These are phyloP conservation scores for Amphipyra tragopoginis DNA, from an alignment of 2,888 invertebrate species.

Conservation along the genomic window DNA sequence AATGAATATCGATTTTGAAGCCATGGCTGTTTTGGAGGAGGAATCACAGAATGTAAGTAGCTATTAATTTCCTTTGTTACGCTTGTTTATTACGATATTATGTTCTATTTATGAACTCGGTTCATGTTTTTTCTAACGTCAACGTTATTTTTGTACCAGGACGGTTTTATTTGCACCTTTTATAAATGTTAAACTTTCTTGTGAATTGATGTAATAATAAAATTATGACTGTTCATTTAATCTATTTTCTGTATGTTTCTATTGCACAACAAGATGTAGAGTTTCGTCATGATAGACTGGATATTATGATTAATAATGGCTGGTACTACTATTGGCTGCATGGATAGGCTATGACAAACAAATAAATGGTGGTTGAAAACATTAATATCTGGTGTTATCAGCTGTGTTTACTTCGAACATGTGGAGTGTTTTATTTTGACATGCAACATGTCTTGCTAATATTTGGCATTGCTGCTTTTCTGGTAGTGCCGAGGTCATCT, in stretches of 20 bases:
- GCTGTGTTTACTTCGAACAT: conserved; percentile 59
- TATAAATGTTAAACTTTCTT: conserved; percentile 49
- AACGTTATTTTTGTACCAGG: conserved; percentile 10
- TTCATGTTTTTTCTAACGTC: conserved; percentile 18
- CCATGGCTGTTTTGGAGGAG: conserved; percentile 91
- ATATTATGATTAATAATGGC: conserved; percentile 15
- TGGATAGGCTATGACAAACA: conserved; percentile 13
- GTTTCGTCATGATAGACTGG: conserved; percentile 67
- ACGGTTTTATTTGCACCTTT: neutral
- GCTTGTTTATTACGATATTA: conserved; percentile 55
- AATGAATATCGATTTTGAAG: conserved; percentile 90
- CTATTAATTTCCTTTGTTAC: conserved; percentile 70
- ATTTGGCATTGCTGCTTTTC: conserved; percentile 17
- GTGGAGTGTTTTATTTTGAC: conserved; percentile 52
- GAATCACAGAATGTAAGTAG: conserved; percentile 90
- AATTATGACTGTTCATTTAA: conserved; percentile 47
- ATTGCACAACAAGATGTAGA: conserved; percentile 77
- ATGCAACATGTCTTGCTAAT: conserved; percentile 31
- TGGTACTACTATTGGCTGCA: neutral
- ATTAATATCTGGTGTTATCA: conserved; percentile 42
- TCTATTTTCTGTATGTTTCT: conserved; percentile 57
- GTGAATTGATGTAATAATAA: conserved; percentile 51
- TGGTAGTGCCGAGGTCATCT: conserved; percentile 25
- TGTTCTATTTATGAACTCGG: conserved; percentile 47
- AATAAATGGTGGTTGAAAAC: conserved; percentile 26